Conservation (phyloP, 2,797 vertebrate species). For the Pagetopsis macropterus region DNA sequence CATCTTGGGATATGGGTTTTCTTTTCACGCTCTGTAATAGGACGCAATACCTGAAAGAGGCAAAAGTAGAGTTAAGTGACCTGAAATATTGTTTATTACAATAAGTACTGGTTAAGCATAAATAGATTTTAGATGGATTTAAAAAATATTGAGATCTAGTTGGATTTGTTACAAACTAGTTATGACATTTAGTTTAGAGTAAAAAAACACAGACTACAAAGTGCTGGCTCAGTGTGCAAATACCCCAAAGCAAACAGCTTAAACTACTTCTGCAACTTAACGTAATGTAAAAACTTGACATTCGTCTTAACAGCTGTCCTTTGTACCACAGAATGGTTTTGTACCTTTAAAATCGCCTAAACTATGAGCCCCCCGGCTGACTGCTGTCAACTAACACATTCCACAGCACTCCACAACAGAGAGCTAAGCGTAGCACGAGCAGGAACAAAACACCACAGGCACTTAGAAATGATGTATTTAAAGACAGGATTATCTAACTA, state of each 20-base stretch:
- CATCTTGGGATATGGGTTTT: conserved; percentile 84
- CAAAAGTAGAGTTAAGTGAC: conserved; percentile 29
- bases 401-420: conserved; percentile 46
- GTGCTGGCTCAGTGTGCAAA: conserved; percentile 41
- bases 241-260: conserved; percentile 43
- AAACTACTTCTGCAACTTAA: conserved; percentile 34
- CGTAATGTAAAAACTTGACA: conserved; percentile 44
- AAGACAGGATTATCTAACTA: conserved; percentile 10
- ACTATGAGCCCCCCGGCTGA: conserved; percentile 28
- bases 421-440: not conserved
- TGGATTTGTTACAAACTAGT: not conserved
- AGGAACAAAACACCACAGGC: conserved; percentile 5
- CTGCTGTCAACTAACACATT: conserved; percentile 61
- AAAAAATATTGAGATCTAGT: not conserved
- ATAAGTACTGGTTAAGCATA: not conserved
- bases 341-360: conserved; percentile 9
- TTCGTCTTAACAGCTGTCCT: conserved; percentile 61
- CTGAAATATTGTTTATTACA: not conserved
- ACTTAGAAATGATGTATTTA: not conserved
- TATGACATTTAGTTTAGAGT: not conserved
- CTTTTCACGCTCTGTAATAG: conserved; percentile 29
- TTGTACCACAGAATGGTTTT: conserved; percentile 52
- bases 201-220: conserved; percentile 3
- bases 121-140: not conserved
- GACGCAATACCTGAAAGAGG: conserved; percentile 36